These are phyloP conservation scores for Adelosebastes latens DNA, from an alignment of 2,797 vertebrate species.

Conservation along the genomic window DNA sequence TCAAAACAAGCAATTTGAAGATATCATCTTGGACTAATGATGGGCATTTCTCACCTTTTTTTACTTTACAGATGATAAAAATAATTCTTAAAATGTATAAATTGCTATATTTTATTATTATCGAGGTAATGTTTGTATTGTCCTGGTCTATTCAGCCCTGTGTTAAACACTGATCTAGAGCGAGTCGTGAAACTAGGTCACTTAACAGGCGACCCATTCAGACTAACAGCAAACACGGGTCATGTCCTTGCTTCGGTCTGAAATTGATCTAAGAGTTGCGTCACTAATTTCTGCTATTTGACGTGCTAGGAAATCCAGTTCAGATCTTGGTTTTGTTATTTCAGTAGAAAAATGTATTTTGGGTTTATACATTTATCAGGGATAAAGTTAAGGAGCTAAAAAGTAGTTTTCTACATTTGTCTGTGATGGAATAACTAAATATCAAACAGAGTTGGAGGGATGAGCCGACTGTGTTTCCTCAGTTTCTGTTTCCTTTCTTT, in stretches of 20 bases:
- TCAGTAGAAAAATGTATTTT: background rate
- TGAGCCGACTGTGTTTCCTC: constrained; percentile 46
- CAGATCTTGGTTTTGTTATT: background rate
- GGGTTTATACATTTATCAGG: background rate
- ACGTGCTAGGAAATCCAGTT: background rate
- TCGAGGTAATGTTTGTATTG: background rate
- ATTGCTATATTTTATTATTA: background rate
- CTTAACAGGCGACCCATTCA: background rate
- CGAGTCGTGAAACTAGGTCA: constrained; percentile 24
- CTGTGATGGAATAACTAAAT: constrained; percentile 5
- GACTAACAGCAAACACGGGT: constrained; percentile 2
- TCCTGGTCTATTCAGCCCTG: background rate
- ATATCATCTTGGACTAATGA: background rate
- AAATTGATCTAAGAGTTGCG: constrained; percentile 3
- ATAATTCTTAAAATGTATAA: background rate
- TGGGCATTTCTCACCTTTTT: background rate
- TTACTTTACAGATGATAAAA: background rate
- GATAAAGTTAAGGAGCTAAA: background rate
- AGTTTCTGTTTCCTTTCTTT: constrained; percentile 57
- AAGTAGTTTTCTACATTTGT: constrained; percentile 4
- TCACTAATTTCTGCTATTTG: background rate
- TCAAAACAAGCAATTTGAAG: background rate
- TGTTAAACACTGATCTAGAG: background rate
- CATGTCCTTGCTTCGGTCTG: background rate
- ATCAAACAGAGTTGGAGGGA: constrained; percentile 1